Conservation (phyloP, 2,888 invertebrate species). For the Elmis aenea region DNA sequence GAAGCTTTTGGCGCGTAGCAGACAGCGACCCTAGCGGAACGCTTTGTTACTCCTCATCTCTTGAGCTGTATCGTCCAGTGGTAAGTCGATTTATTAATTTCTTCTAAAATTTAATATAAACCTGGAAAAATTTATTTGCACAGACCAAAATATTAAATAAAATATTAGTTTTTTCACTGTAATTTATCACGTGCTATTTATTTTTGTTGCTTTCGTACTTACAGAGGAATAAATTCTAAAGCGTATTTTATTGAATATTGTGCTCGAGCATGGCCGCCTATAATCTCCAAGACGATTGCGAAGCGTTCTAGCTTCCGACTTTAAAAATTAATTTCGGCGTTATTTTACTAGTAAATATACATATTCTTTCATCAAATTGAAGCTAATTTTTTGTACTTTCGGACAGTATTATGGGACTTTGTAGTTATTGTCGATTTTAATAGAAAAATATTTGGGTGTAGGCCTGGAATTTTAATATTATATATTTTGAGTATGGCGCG, state of each 20-base stretch:
- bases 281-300: slow-evolving; percentile 30
- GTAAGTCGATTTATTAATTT: slow-evolving; percentile 39
- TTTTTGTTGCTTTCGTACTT: slow-evolving; percentile 26
- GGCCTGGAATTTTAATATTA: slow-evolving; percentile 43
- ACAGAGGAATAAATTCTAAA: slow-evolving; percentile 38
- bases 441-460: slow-evolving; percentile 45
- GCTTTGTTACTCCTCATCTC: slow-evolving; percentile 31
- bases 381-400: slow-evolving; percentile 35
- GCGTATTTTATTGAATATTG: slow-evolving; percentile 36
- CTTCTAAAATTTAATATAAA: slow-evolving; percentile 42
- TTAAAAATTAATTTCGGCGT: slow-evolving; percentile 41
- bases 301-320: slow-evolving; percentile 24
- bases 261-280: slow-evolving; percentile 40
- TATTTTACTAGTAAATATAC: slow-evolving; percentile 12
- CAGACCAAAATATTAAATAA: slow-evolving; percentile 31
- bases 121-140: slow-evolving; percentile 37
- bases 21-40: slow-evolving; percentile 40
- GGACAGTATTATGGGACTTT: slow-evolving; percentile 23
- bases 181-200: slow-evolving; percentile 36
- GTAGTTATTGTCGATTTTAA: slow-evolving; percentile 16
- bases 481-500: slow-evolving; percentile 44
- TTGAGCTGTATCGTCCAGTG: slow-evolving; percentile 25
- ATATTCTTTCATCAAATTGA: slow-evolving; percentile 27
- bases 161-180: slow-evolving; percentile 43
- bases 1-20: slow-evolving; percentile 44